phyloP scores from a whole-genome alignment of 1,140 invertebrate species.

The Tribolium madens region DNA sequence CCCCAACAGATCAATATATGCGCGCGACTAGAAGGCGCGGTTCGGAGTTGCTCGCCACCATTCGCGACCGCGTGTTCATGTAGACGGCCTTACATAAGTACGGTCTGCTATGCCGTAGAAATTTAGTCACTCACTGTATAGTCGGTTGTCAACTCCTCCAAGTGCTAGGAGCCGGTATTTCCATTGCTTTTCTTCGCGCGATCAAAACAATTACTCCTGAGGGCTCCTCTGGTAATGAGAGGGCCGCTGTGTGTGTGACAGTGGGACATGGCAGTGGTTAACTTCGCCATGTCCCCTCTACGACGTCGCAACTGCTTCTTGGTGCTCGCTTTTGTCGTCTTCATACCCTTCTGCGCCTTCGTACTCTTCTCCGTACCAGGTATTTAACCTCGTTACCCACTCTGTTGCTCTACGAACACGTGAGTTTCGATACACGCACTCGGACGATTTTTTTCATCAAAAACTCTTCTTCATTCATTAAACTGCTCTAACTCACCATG shows the following conservation, averaged over 20 bases:
- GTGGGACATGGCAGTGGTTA: constrained; percentile 61
- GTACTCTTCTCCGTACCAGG: constrained; percentile 67
- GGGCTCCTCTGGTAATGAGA: constrained; percentile 22
- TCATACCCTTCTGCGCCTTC: constrained; percentile 70
- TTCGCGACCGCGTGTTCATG: constrained; percentile 51
- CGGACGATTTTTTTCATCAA: background rate
- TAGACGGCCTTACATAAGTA: constrained; percentile 52
- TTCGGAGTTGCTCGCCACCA: constrained; percentile 43
- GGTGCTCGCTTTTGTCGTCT: constrained; percentile 66
- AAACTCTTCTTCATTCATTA: background rate
- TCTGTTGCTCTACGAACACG: constrained; percentile 20
- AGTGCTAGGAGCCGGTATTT: background rate
- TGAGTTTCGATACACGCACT: constrained; percentile 6
- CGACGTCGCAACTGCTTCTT: constrained; percentile 69
- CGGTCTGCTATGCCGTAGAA: constrained; percentile 25
- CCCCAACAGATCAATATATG: constrained; percentile 52
- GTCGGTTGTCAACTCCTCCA: background rate
- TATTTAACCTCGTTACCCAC: constrained; percentile 49
- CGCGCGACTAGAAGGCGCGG: constrained; percentile 54
- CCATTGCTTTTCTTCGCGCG: background rate
- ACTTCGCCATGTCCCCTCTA: constrained; percentile 63
- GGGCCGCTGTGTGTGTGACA: constrained; percentile 28
- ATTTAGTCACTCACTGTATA: constrained; percentile 42
- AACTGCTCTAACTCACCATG: too few species aligned
- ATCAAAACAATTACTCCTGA: constrained; percentile 1